phyloP scores from a whole-genome alignment of 2,797 vertebrate species.

The Heterohyrax brucei region DNA sequence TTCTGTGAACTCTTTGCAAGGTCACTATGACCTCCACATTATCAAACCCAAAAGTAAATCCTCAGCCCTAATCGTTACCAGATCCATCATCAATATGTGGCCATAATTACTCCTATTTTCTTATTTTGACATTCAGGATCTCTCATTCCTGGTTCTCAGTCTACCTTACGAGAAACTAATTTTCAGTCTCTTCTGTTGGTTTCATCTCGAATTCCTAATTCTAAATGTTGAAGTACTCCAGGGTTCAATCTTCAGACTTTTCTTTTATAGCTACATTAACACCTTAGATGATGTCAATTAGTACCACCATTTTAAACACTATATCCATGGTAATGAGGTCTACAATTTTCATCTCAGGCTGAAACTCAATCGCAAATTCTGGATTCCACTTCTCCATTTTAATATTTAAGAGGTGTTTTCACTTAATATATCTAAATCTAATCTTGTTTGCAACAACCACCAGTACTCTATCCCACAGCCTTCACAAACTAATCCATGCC shows the following conservation, averaged over 20 bases:
- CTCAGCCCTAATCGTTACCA: conserved; percentile 32
- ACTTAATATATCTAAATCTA: conserved; percentile 25
- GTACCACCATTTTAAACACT: conserved; percentile 42
- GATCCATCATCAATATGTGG: not conserved
- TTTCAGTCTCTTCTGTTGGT: not conserved
- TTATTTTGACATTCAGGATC: not conserved
- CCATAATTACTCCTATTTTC: conserved; percentile 35
- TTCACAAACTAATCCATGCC: conserved; percentile 21
- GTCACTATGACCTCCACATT: not conserved
- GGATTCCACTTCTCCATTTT: not conserved
- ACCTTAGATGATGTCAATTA: conserved; percentile 30
- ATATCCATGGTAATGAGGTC: conserved; percentile 20
- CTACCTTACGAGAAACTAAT: conserved; percentile 38
- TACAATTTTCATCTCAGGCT: not conserved
- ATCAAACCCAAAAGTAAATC: conserved; percentile 49
- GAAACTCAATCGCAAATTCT: not conserved
- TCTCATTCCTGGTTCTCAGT: conserved; percentile 21
- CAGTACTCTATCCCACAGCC: not conserved
- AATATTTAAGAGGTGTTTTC: not conserved
- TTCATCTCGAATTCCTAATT: not conserved
- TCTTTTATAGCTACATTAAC: not conserved
- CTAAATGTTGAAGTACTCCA: not conserved
- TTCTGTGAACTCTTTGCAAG: not conserved
- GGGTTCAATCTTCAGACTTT: not conserved
- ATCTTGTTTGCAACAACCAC: not conserved